Evolutionary conservation across 2,888 invertebrate genomes (phyloP), one percentile per base, ranked within the genome.

Genomic region (Athalia cordata): DNA sequence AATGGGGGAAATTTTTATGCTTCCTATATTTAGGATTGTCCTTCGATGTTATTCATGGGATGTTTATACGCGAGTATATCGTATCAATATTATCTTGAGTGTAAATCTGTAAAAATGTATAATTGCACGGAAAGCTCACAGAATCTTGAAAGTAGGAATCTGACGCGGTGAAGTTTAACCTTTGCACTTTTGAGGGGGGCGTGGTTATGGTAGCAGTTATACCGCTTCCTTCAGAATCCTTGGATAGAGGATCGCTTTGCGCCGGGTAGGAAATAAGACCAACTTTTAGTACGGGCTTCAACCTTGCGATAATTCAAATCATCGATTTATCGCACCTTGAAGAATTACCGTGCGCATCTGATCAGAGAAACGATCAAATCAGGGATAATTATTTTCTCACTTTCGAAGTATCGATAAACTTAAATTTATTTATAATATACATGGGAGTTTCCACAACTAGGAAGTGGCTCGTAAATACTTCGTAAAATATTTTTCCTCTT

Each of bases 201-300:
- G 78, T 78, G 76, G 76, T 76, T 67, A 47, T 64, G 49, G 59
- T 50, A 67, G 76, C 66, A 55, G 75, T 78, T 78, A 67, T 78
- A 7, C 78, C 65, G 57, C 66, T 49, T 55, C 65, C 50, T 7
- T 72, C 67, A 52, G 29, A 29, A 29, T 29, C 29, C 29, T 29
- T 29, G 29, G 29, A 29, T 29, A 29, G 62, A 62, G 62, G 55
- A 55, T 8, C 9, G 4, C 29, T 29, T 29, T 55, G 4, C 55
- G 8, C 3, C 4, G 3, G 5, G n/a, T 52, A 29, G 29, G 43
- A 47, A 43, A 70, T 45, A 13, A 61, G 43, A 59, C 15, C 59
- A 5, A 29, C 50, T 11, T 5, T 67, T 13, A 67, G 13, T 49
- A 13, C 2, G 2, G 29, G 29, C 29, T 29, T 29, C 29, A 29